Conservation (phyloP, 2,888 invertebrate genomes). For the Taphrorychus bicolor region DNA sequence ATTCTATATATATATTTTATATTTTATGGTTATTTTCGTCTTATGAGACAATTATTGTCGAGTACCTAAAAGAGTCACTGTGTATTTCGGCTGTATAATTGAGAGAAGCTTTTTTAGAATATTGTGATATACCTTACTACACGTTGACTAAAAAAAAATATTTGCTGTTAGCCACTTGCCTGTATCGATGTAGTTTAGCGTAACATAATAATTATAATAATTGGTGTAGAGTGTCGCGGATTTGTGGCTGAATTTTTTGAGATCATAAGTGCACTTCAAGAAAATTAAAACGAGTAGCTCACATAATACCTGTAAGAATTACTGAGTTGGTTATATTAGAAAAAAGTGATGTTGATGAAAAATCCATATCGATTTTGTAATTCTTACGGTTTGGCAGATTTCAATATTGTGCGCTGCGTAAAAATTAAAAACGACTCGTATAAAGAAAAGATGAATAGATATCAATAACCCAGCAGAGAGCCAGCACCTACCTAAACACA, state of each 20-base stretch:
- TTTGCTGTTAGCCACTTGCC: background rate
- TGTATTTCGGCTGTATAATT: background rate
- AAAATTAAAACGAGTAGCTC: too few species aligned
- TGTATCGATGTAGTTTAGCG: background rate
- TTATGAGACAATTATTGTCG: background rate
- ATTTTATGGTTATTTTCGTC: background rate
- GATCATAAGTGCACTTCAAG: background rate
- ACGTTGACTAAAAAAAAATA: background rate
- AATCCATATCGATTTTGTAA: too few species aligned
- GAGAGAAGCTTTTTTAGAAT: background rate
- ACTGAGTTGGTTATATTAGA: too few species aligned
- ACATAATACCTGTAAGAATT: too few species aligned
- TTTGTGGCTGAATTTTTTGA: background rate
- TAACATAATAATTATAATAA: background rate
- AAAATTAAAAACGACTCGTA: too few species aligned
- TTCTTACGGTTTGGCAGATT: too few species aligned
- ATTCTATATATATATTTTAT: too few species aligned
- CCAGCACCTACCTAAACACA: background rate
- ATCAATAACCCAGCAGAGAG: background rate
- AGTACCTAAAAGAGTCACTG: background rate
- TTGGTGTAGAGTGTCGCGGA: background rate
- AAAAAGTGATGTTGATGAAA: too few species aligned
- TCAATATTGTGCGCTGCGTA: too few species aligned
- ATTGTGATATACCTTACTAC: background rate
- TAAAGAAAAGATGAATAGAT: too few species aligned